Conservation (phyloP, 1,140 invertebrate species). For the Drosophila azteca region DNA sequence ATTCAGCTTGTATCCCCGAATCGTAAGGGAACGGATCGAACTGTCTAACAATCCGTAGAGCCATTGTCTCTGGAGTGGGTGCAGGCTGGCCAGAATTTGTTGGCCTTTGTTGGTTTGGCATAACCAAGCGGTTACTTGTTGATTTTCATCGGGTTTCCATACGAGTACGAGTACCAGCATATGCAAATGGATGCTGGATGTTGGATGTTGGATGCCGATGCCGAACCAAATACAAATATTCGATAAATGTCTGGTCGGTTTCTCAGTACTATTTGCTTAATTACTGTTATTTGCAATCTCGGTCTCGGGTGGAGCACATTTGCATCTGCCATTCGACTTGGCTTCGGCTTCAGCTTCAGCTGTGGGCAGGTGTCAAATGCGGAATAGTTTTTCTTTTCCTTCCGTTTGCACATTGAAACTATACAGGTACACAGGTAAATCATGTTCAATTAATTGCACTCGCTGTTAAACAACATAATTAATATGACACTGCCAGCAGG, state of each 20-base stretch:
- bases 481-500: conserved; percentile 26
- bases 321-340: conserved; percentile 5
- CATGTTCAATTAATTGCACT: conserved; percentile 74
- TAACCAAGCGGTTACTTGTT: conserved; percentile 23
- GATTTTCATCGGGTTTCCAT: conserved; percentile 15
- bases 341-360: not conserved
- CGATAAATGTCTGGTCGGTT: conserved; percentile 49
- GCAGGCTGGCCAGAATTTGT: conserved; percentile 37
- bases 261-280: conserved; percentile 31
- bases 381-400: conserved; percentile 26
- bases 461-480: conserved; percentile 79
- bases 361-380: conserved; percentile 30
- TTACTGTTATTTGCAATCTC: conserved; percentile 44
- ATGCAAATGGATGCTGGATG: conserved; percentile 49
- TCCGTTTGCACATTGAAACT: conserved; percentile 33
- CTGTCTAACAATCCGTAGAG: conserved; percentile 29
- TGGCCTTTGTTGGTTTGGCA: not conserved
- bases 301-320: conserved; percentile 20
- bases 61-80: conserved; percentile 19
- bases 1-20: not conserved
- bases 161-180: not conserved
- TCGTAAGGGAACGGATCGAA: conserved; percentile 23
- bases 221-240: conserved; percentile 29
- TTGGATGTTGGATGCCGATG: not conserved
- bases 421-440: conserved; percentile 45